A percentile compares a stretch with the other conserved stretches of the same genome.
phyloP scores from a whole-genome alignment of 2,113 vertebrate genomes.

The Hippolais icterina region DNA sequence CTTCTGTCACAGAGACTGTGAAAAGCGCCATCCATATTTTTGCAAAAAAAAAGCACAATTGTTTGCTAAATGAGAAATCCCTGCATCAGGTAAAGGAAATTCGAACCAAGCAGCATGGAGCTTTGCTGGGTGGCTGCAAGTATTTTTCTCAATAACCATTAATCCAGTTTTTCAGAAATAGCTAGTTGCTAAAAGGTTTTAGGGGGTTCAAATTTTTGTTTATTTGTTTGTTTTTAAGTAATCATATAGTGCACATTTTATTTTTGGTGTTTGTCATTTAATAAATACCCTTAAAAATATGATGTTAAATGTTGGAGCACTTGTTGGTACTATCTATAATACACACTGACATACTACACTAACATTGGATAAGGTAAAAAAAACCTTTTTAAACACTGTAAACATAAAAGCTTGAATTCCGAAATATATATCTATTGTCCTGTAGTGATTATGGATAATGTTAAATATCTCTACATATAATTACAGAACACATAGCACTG shows the following conservation, averaged over 20 bases:
- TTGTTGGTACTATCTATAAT: not conserved
- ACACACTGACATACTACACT: not conserved
- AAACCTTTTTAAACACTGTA: not conserved
- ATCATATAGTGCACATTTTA: not conserved
- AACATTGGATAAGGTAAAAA: not conserved
- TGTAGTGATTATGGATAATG: not conserved
- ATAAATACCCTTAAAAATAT: not conserved
- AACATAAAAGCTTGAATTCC: not conserved
- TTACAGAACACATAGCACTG: not conserved
- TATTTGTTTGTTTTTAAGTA: not conserved
- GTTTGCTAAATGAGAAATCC: not conserved
- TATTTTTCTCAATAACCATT: not conserved
- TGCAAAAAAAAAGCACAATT: not conserved
- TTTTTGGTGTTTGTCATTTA: not conserved
- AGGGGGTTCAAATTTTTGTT: not conserved
- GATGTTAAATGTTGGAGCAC: not conserved
- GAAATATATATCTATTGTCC: not conserved
- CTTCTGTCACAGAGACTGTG: fast-evolving
- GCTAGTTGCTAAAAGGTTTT: not conserved
- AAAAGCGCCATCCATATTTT: not conserved
- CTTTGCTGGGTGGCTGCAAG: not conserved
- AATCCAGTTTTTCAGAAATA: not conserved
- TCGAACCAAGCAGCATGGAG: not conserved
- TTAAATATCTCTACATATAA: not conserved
- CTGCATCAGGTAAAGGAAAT: not conserved